Evolutionary conservation across 2,797 vertebrate genomes (phyloP), one percentile per base, ranked within the genome.

Genomic region (Sebastes goodei): DNA sequence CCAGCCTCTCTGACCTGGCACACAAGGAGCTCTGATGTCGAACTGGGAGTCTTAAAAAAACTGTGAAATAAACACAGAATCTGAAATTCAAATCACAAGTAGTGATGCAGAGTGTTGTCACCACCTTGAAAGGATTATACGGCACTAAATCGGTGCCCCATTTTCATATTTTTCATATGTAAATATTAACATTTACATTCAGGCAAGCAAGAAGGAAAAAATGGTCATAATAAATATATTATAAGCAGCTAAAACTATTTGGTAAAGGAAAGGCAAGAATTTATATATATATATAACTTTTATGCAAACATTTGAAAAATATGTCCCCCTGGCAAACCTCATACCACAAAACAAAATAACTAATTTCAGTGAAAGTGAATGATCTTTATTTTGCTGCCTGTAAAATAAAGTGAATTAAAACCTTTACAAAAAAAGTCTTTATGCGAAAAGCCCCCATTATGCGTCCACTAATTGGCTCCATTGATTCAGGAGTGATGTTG

Each of bases 11-110:
- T 6, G 68, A 76, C 38, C 69, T 6, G 68, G 73, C 52, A 60
- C 29, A 20, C n/a, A 42, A 1, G 59, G 35, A 56, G 17, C 52
- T 29, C 23, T 42, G 12, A 25, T 14, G 30, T 7, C 0, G 32
- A 63, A 62, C 60, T n/a, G 30, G 29, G 20, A 14, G 27, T 29
- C 7, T 62, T 62, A 61, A 64, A 76, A 67, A 53, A 79, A 57
- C 46, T 59, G 27, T 85, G 78, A 88, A 70, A 83, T 83, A 21
- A 81, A 69, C 68, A 63, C 66, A 71, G 53, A 42, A 79, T 83
- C 57, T 68, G 38, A 82, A 76, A 74, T 82, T 82, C 27, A 74
- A 7, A 86, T 71, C 23, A 60, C 5, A 59, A 20, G 23, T 30
- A 21, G 27, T 42, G 71, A 69, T 27, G 59, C 60, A 53, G 11